Conservation (phyloP, 1,140 invertebrate species). For the Hylaeus volcanicus region DNA sequence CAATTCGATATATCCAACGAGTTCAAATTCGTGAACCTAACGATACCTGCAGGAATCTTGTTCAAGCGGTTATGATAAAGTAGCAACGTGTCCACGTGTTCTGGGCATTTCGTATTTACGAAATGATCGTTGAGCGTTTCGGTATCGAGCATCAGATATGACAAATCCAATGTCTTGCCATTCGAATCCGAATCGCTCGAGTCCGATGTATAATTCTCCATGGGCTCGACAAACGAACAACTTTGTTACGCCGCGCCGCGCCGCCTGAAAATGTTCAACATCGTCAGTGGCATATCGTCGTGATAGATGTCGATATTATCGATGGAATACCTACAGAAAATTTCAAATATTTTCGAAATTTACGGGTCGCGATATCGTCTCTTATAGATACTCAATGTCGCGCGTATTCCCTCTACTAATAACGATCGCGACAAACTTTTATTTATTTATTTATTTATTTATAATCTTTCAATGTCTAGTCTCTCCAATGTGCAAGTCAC, state of each 20-base stretch:
- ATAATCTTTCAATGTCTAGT: too few species aligned
- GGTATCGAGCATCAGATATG: conserved; percentile 84
- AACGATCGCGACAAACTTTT: not conserved
- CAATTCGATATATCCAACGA: conserved; percentile 94
- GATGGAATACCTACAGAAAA: too few species aligned
- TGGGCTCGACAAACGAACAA: conserved; percentile 58
- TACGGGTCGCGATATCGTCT: too few species aligned
- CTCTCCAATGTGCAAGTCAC: not conserved
- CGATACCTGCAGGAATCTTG: conserved; percentile 79
- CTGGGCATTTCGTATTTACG: conserved; percentile 82
- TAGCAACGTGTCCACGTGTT: conserved; percentile 86
- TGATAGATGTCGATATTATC: too few species aligned
- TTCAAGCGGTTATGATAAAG: conserved; percentile 87
- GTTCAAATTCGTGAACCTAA: conserved; percentile 85
- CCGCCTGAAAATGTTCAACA: not conserved
- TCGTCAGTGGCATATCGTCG: not conserved
- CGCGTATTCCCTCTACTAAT: too few species aligned
- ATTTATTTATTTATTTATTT: not conserved
- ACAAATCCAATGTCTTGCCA: conserved; percentile 86
- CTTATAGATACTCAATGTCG: too few species aligned
- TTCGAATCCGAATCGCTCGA: conserved; percentile 88
- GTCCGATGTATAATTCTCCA: conserved; percentile 90
- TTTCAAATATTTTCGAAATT: too few species aligned
- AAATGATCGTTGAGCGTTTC: conserved; percentile 83
- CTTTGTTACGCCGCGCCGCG: too few species aligned